Conservation (phyloP, 2,888 invertebrate species). For the Cheilosia impressa region DNA sequence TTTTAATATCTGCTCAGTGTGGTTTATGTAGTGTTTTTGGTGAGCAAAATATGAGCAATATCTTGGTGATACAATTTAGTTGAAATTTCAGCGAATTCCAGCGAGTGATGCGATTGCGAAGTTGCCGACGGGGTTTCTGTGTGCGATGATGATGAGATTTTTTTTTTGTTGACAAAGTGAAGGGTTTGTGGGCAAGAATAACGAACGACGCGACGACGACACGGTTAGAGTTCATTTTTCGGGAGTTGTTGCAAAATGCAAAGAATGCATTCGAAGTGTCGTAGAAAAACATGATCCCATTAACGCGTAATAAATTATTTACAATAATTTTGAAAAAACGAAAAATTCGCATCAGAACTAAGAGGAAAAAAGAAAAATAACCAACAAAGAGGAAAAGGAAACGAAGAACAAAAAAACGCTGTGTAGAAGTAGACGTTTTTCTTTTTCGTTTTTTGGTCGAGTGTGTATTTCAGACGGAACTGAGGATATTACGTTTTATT, state of each 20-base stretch:
- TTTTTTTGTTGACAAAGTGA: conserved; percentile 6
- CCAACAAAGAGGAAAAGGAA: conserved; percentile 74
- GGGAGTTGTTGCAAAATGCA: conserved; percentile 78
- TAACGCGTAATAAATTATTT: conserved; percentile 80
- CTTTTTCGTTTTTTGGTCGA: conserved; percentile 6
- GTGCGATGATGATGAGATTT: neutral
- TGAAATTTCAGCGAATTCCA: conserved; percentile 29
- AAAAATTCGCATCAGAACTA: conserved; percentile 82
- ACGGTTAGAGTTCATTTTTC: conserved; percentile 10
- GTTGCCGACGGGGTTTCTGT: conserved; percentile 68
- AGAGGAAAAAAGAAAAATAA: conserved; percentile 83
- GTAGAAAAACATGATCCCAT: conserved; percentile 82
- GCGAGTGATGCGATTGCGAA: conserved; percentile 52
- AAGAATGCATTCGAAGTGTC: conserved; percentile 78
- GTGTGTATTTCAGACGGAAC: conserved; percentile 23
- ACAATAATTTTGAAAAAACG: conserved; percentile 82
- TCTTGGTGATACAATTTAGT: conserved; percentile 33
- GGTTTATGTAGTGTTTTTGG: conserved; percentile 19
- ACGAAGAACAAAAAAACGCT: conserved; percentile 32
- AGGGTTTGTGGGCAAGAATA: neutral
- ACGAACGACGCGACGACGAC: conserved; percentile 16
- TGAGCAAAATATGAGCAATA: conserved; percentile 4
- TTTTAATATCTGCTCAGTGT: conserved; percentile 25
- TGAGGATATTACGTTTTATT: conserved; percentile 16
- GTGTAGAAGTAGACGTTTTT: conserved; percentile 62